These are phyloP conservation scores for Pterostichus madidus DNA, from an alignment of 2,888 invertebrate genomes.

Conservation along the genomic window DNA sequence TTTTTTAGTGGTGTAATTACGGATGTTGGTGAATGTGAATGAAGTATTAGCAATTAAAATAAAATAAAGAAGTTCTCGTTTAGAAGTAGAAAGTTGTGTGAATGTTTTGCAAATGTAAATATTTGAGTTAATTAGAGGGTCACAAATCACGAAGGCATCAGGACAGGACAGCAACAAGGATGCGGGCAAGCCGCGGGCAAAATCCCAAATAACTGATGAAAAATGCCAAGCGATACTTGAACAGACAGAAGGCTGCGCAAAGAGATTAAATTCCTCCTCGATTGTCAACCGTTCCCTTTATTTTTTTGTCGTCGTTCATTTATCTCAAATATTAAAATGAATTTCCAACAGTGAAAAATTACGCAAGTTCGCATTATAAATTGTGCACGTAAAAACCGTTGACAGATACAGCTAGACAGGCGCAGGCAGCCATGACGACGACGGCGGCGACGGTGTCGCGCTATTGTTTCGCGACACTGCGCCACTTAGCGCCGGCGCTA, in stretches of 20 bases:
- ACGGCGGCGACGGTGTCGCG: conserved; percentile 15
- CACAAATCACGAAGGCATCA: conserved; percentile 6
- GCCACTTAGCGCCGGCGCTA: conserved; percentile 31
- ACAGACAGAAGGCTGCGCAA: conserved; percentile 2
- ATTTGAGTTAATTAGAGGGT: conserved; percentile 8
- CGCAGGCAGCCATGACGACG: conserved; percentile 13
- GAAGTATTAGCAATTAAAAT: not conserved
- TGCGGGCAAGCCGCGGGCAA: not conserved
- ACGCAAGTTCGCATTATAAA: conserved; percentile 55
- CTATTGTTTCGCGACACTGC: conserved; percentile 44
- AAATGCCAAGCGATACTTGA: not conserved
- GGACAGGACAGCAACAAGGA: not conserved
- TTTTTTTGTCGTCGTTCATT: conserved; percentile 56
- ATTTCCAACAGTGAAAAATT: conserved; percentile 59
- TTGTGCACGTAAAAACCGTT: conserved; percentile 48
- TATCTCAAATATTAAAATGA: conserved; percentile 60
- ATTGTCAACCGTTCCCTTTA: conserved; percentile 48
- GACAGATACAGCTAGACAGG: conserved; percentile 41
- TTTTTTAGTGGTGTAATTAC: not conserved
- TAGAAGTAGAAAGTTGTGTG: not conserved
- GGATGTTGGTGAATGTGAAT: not conserved
- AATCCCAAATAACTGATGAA: not conserved
- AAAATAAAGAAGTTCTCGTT: not conserved
- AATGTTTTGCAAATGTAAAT: not conserved
- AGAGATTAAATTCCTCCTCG: conserved; percentile 40